phyloP scores from a whole-genome alignment of 2,888 invertebrate genomes.

The Cheilosia pagana region DNA sequence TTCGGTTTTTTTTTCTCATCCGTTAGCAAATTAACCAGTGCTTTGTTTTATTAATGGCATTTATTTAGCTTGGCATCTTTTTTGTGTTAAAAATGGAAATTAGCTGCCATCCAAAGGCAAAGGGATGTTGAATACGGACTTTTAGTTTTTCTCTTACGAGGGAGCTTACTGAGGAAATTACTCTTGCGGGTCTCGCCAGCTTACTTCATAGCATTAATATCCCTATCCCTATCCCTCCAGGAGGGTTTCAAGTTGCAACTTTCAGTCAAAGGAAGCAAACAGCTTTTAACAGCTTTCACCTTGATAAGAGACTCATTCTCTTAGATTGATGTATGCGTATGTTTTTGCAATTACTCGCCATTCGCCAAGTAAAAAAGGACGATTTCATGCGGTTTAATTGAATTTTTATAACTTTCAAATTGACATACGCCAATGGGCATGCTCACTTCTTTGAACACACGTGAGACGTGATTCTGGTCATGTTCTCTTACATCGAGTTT shows the following conservation, averaged over 20 bases:
- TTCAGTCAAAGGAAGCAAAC: neutral
- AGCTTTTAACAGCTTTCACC: conserved; percentile 42
- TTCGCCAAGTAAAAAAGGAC: conserved; percentile 12
- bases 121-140: neutral
- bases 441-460: conserved; percentile 52
- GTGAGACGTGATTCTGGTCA: conserved; percentile 64
- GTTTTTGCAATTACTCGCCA: conserved; percentile 21
- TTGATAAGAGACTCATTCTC: conserved; percentile 3
- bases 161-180: neutral
- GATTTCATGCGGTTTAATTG: conserved; percentile 67
- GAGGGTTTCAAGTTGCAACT: neutral
- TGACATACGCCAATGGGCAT: conserved; percentile 62
- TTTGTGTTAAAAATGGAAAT: no score
- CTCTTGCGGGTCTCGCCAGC: neutral
- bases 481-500: conserved; percentile 10
- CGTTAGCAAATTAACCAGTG: neutral
- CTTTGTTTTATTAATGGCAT: no score
- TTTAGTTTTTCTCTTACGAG: neutral
- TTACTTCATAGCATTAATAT: neutral
- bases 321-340: conserved; percentile 43
- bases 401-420: conserved; percentile 55
- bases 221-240: neutral
- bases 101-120: no score
- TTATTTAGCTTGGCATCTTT: no score
- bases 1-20: neutral